Evolutionary conservation across 1,140 invertebrate genomes (phyloP).

Genomic region (Pseudomyrmex concolor): DNA sequence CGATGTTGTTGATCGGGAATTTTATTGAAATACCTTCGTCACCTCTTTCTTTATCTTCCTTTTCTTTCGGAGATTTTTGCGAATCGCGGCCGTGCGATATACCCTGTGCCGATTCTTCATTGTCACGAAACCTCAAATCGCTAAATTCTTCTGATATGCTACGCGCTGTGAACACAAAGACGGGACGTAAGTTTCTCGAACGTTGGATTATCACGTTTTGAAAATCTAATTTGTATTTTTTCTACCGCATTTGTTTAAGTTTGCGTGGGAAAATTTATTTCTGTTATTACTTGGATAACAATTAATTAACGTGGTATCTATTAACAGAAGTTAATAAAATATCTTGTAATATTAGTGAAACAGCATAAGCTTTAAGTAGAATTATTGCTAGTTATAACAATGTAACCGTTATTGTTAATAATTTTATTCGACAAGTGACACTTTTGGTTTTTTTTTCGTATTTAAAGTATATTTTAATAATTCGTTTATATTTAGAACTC

Average conservation of each 20-base stretch:
- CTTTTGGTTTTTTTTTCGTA: not conserved
- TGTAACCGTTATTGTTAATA: not conserved
- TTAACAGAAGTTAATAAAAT: constrained; percentile 44
- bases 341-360: constrained; percentile 9
- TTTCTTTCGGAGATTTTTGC: constrained; percentile 88
- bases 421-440: not conserved
- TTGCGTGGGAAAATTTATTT: constrained; percentile 22
- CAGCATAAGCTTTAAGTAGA: too few relatives aligned
- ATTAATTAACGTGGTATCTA: constrained; percentile 64
- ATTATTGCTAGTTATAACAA: not conserved
- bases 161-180: constrained; percentile 87
- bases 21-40: constrained; percentile 80
- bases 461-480: too few relatives aligned
- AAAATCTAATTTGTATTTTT: too few relatives aligned
- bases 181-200: constrained; percentile 5
- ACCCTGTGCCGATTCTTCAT: constrained; percentile 86
- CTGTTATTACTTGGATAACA: constrained; percentile 71
- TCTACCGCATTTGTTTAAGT: too few relatives aligned
- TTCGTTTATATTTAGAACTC: constrained; percentile 5
- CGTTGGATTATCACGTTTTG: not conserved
- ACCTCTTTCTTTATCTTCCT: constrained; percentile 90
- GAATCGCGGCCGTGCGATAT: constrained; percentile 78
- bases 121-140: constrained; percentile 88
- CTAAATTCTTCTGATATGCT: constrained; percentile 95
- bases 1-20: constrained; percentile 45